Percentiles rank a stretch among this genome's conserved stretches.
phyloP scores from a whole-genome alignment of 2,888 invertebrate species.

The Drosophila subquinaria region DNA sequence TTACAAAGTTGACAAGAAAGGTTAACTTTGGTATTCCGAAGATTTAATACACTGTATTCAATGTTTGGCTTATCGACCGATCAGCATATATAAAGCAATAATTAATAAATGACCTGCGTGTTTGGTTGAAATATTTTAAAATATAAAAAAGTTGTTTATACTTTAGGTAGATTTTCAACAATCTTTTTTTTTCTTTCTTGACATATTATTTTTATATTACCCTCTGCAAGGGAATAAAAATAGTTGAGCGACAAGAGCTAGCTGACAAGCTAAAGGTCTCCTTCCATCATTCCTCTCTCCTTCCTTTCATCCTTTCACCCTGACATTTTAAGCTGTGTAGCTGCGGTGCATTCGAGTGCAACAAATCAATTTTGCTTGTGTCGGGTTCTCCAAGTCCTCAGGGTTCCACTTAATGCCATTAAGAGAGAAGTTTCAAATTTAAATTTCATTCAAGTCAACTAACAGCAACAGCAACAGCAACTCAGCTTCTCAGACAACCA shows the following conservation, averaged over 20 bases:
- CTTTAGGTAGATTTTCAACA: too few species aligned
- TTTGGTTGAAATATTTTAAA: too few species aligned
- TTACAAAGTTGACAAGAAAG: constrained; percentile 34
- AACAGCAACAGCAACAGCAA: background rate
- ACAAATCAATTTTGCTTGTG: constrained; percentile 49
- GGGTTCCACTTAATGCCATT: constrained; percentile 30
- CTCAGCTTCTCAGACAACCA: background rate
- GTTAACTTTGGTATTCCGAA: background rate
- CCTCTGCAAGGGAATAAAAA: background rate
- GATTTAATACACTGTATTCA: background rate
- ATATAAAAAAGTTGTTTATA: too few species aligned
- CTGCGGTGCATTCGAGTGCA: constrained; percentile 47
- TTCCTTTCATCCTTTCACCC: background rate
- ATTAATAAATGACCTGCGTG: too few species aligned
- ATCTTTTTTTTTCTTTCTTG: too few species aligned
- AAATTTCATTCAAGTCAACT: constrained; percentile 1
- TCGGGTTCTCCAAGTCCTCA: constrained; percentile 9
- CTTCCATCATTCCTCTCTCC: background rate
- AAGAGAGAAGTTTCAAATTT: constrained; percentile 15
- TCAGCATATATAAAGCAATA: background rate
- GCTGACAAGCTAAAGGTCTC: constrained; percentile 1
- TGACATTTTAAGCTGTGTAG: constrained; percentile 33
- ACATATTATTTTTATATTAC: background rate
- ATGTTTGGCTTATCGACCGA: background rate
- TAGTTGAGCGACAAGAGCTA: constrained; percentile 14